A percentile compares a stretch with the other conserved stretches of the same genome.
Evolutionary conservation across 2,888 invertebrate species (phyloP).

Genomic region (Lithosia quadra): DNA sequence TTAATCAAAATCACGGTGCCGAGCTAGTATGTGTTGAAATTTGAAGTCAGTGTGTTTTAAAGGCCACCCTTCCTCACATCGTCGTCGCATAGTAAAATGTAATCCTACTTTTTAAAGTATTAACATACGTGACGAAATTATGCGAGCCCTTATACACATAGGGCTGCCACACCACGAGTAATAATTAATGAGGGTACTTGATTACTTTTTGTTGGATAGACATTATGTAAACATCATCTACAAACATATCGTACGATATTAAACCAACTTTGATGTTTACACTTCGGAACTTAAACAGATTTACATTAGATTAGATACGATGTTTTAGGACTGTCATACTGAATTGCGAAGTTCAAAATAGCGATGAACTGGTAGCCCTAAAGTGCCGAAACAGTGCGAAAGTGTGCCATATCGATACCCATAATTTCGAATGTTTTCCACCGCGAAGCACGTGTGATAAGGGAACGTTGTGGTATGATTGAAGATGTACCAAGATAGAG

Average conservation of each 20-base stretch:
- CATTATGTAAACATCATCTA: conserved; percentile 1
- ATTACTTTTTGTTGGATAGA: neutral
- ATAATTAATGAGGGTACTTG: neutral
- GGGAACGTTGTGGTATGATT: no score
- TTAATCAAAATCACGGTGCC: neutral
- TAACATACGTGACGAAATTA: conserved; percentile 10
- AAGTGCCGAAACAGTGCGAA: no score
- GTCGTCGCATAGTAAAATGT: conserved; percentile 16
- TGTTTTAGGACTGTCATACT: no score
- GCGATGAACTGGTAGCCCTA: no score
- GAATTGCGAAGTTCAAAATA: no score
- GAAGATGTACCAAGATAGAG: no score
- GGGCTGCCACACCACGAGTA: conserved; percentile 9
- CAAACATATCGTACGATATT: neutral
- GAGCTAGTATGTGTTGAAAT: neutral
- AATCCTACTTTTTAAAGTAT: conserved; percentile 22
- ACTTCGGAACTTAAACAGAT: neutral
- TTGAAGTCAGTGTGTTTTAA: neutral
- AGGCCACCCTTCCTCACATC: neutral
- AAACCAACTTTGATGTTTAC: neutral
- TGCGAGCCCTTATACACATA: neutral
- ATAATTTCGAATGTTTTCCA: no score
- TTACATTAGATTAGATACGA: neutral
- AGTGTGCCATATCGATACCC: no score
- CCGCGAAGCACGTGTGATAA: no score